Evolutionary conservation across 2,888 invertebrate genomes (phyloP).

Genomic region (Trichogramma dendrolimi): DNA sequence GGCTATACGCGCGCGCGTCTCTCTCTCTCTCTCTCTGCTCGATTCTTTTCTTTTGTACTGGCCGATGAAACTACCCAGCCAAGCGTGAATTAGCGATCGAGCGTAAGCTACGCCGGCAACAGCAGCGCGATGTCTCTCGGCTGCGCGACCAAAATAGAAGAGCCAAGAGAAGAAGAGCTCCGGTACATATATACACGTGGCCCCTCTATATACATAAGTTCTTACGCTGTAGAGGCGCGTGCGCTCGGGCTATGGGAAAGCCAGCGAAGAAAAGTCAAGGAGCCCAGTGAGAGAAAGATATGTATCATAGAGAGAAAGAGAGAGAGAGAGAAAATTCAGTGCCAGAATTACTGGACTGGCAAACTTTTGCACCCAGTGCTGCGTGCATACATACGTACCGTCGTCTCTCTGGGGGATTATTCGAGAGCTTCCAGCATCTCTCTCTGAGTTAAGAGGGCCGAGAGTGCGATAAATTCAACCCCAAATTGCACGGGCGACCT

Average conservation of each 20-base stretch:
- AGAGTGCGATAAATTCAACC: slow-evolving; percentile 40
- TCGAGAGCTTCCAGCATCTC: not conserved
- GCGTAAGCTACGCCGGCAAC: slow-evolving; percentile 17
- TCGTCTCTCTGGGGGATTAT: slow-evolving; percentile 28
- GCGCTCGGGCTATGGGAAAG: too few species aligned
- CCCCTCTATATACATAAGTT: too few species aligned
- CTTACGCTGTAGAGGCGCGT: too few species aligned
- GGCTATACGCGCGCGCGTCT: not conserved
- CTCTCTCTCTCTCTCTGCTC: not conserved
- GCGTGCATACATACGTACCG: too few species aligned
- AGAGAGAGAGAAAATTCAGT: slow-evolving; percentile 6
- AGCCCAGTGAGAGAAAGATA: not conserved
- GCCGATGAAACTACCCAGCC: slow-evolving; percentile 26
- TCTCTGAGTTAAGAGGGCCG: slow-evolving; percentile 38
- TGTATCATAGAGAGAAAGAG: not conserved
- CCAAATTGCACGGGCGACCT: slow-evolving; percentile 42
- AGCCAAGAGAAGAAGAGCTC: not conserved
- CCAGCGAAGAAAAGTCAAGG: too few species aligned
- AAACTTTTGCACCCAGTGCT: not conserved
- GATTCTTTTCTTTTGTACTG: slow-evolving; percentile 9
- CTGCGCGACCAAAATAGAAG: slow-evolving; percentile 1
- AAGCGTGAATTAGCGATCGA: slow-evolving; percentile 35
- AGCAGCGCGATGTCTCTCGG: slow-evolving; percentile 12
- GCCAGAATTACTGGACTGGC: slow-evolving; percentile 23
- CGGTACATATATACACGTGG: too few species aligned